phyloP scores from a whole-genome alignment of 64 coral and sea anemone genomes.

The Montipora sp. region DNA sequence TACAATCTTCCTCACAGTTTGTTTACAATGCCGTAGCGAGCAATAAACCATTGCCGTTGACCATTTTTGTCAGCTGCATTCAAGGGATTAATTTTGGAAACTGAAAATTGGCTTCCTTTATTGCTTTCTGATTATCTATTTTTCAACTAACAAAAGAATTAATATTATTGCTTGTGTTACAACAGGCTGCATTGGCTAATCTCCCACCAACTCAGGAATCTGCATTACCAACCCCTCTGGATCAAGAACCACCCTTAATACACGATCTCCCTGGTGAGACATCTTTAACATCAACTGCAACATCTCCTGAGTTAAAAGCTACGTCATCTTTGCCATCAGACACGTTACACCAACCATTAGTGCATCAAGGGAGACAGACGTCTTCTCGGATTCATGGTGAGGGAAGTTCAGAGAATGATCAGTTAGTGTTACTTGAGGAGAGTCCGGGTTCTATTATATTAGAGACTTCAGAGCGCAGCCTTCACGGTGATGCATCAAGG shows the following conservation, averaged over 20 bases:
- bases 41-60: too few species aligned
- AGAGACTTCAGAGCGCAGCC: background rate
- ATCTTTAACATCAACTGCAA: background rate
- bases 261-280: background rate
- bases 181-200: background rate
- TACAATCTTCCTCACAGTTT: too few species aligned
- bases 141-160: background rate
- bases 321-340: background rate
- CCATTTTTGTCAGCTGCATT: too few species aligned
- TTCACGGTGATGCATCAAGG: background rate
- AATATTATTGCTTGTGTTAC: background rate
- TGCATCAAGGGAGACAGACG: background rate
- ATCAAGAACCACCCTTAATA: background rate
- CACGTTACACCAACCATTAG: background rate
- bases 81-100: too few species aligned
- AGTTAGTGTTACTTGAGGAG: background rate
- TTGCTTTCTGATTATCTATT: too few species aligned
- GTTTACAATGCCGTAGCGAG: too few species aligned
- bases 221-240: background rate
- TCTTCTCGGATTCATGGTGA: background rate
- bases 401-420: background rate
- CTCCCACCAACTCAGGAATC: constrained; percentile 25
- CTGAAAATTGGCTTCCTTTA: too few species aligned
- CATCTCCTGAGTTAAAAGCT: background rate
- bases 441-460: constrained; percentile 27